Base-by-base conservation (phyloP, 2,113 vertebrate species). In the Forbesichthys agassizii region DNA sequence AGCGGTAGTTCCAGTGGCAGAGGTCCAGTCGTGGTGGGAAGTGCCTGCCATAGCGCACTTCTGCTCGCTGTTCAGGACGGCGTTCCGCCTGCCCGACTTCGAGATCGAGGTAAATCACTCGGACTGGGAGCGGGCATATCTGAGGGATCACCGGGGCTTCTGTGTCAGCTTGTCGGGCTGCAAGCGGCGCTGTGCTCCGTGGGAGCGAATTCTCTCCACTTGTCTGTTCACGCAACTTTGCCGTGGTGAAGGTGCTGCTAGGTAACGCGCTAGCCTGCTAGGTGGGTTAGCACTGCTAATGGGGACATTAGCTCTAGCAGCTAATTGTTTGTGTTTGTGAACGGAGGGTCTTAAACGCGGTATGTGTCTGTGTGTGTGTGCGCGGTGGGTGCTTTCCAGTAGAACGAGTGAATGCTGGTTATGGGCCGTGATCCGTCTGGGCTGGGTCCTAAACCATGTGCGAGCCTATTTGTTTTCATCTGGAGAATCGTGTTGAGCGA, bases 41-140 rank as follows among this genome's bases (percentile, higher is more conserved):
- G 95, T 97, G 81, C 96, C 96, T 92, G 96, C 96, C 92, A 95
- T 98, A 90, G 96, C 96, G 66, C 96, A 97, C 94, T 97, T 98
- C 94, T 98, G 96, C 83, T 98, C 95, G 16, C 93, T 98, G 71
- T 98, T 98, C 92, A 95, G 96, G 91, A 95, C 95, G 13, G 96
- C 96, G 52, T 98, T 98, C 92, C 92, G 91, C 69, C 94, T 98
- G 69, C 96, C 95, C 4, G 96, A 98, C 94, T 97, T 98, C 88
- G 96, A 97, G 93, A 98, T 98, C 60, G 96, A 98, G 96, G 96
- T 98, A 92, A 95, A 88, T 42, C 7, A 42, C 36, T 5, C 36
- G 36, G 4, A 8, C 36, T 5, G 36, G 36, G 3, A n/a, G 3
- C 20, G 3, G 0, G 3, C 1, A 0, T 75, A 53, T 3, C 6